Evolutionary conservation across 2,113 vertebrate species (phyloP).

Genomic region (Peromyscus maniculatus): DNA sequence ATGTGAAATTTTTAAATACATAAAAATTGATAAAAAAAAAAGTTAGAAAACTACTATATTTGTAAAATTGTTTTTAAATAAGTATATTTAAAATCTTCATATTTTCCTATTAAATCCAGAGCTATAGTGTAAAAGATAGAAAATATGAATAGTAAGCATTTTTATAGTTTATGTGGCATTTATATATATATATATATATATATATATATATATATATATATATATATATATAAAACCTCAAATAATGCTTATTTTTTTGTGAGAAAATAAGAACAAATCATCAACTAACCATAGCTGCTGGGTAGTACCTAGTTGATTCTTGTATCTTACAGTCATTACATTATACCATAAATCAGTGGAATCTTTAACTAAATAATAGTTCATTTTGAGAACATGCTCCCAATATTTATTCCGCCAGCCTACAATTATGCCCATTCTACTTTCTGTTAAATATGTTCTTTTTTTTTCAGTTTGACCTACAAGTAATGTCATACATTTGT

Average conservation of each 20-base stretch:
- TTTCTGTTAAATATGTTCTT: not conserved
- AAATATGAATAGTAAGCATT: not conserved
- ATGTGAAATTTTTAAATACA: no score
- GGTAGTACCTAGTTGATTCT: not conserved
- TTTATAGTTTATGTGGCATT: not conserved
- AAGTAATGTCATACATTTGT: not conserved
- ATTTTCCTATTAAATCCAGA: not conserved
- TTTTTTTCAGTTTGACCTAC: not conserved
- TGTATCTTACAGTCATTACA: not conserved
- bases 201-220: no score
- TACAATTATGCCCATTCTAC: not conserved
- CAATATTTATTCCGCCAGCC: accelerated
- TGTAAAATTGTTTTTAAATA: not conserved
- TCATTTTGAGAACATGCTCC: not conserved
- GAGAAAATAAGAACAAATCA: not conserved
- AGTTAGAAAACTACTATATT: not conserved
- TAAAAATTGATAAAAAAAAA: no score
- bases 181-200: no score
- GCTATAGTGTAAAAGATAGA: not conserved
- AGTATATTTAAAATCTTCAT: not conserved
- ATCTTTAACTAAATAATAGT: not conserved
- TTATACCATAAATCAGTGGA: not conserved
- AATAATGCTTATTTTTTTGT: not conserved
- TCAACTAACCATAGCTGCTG: not conserved
- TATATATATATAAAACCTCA: no score